phyloP scores from a whole-genome alignment of 2,113 vertebrate species.

The Lycocorax pyrrhopterus region DNA sequence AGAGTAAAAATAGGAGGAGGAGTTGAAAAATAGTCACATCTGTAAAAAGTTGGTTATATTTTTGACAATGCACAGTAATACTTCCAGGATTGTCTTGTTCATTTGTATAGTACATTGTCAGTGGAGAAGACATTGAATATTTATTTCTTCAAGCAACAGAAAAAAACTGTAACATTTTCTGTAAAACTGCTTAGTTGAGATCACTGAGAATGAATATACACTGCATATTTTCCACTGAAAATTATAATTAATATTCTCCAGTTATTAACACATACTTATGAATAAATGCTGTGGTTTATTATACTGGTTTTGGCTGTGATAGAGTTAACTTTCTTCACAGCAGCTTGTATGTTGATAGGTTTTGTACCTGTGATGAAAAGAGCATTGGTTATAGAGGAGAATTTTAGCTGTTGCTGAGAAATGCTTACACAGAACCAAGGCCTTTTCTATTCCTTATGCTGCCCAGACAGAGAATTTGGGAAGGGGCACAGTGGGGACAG shows the following conservation, averaged over 20 bases:
- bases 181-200: neutral
- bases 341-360: neutral
- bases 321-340: neutral
- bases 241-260: neutral
- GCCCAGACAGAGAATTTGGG: neutral
- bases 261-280: neutral
- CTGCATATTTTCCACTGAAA: neutral
- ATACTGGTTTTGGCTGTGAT: neutral
- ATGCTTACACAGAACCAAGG: neutral
- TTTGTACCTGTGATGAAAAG: neutral
- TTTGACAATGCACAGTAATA: neutral
- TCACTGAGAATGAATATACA: neutral
- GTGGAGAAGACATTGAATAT: neutral
- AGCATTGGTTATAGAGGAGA: accelerated
- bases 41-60: neutral
- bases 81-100: neutral
- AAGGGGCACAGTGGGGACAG: neutral
- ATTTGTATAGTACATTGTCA: neutral
- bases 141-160: neutral
- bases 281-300: neutral
- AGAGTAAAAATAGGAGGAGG: neutral
- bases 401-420: neutral
- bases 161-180: neutral
- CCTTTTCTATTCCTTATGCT: accelerated
- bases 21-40: neutral